Conservation (phyloP, 1,140 invertebrate species). For the Lepidurus arcticus region DNA sequence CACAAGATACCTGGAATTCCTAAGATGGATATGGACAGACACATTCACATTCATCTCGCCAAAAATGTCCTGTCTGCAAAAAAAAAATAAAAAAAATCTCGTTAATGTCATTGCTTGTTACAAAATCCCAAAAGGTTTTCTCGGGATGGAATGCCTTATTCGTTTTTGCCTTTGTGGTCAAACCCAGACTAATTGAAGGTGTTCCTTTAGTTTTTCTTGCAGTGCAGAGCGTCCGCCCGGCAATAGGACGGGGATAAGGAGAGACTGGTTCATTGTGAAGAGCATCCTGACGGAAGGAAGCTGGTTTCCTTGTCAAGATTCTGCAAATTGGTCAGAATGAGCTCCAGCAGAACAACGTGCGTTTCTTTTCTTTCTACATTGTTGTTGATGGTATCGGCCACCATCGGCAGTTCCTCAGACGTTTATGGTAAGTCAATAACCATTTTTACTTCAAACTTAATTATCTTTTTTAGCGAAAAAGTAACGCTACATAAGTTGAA, state of each 20-base stretch:
- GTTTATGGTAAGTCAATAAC: constrained; percentile 10
- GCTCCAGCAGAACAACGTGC: neutral
- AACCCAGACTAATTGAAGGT: no score
- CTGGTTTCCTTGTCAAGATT: neutral
- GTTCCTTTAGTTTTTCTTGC: no score
- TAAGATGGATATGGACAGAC: neutral
- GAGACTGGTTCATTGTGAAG: neutral
- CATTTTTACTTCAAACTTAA: neutral
- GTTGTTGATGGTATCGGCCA: neutral
- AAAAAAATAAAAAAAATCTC: neutral
- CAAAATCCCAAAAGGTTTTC: no score
- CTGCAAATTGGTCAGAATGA: neutral
- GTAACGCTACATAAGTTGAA: no score
- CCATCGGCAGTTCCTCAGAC: neutral
- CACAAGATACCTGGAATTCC: neutral
- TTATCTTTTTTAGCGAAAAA: no score
- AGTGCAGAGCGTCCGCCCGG: no score
- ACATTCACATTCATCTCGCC: neutral
- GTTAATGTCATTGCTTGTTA: no score
- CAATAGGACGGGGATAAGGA: neutral
- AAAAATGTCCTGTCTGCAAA: neutral
- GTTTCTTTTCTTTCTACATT: neutral
- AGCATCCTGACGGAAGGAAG: neutral
- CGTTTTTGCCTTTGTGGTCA: no score
- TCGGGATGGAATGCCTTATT: no score